These are phyloP conservation scores for Nemurella pictetii DNA, from an alignment of 2,888 invertebrate genomes.

Conservation along the genomic window DNA sequence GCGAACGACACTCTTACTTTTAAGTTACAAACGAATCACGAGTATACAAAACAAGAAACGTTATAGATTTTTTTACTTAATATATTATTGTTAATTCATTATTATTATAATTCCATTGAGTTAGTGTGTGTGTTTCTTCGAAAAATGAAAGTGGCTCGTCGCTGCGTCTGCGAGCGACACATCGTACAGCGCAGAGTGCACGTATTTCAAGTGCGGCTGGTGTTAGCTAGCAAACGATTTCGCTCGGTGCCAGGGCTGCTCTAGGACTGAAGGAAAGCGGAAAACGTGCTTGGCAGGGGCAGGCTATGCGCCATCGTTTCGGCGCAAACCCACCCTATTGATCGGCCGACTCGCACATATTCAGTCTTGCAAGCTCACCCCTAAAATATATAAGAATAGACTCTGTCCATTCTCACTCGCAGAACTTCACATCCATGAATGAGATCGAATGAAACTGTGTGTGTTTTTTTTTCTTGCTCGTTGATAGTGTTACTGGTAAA, in stretches of 20 bases:
- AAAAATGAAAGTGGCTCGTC: background rate
- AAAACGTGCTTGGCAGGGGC: slow-evolving; percentile 35
- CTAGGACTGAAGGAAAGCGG: slow-evolving; percentile 33
- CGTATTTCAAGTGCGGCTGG: background rate
- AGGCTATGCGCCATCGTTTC: slow-evolving; percentile 29
- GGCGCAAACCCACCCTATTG: slow-evolving; percentile 37
- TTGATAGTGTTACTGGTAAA: background rate
- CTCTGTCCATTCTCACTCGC: slow-evolving; percentile 9
- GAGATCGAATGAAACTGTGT: background rate
- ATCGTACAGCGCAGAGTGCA: background rate
- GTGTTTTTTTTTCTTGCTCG: background rate
- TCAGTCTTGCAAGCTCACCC: slow-evolving; percentile 6
- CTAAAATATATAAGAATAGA: slow-evolving; percentile 18
- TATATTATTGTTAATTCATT: background rate
- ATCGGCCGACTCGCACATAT: slow-evolving; percentile 6
- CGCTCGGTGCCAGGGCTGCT: background rate
- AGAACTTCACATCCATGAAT: background rate
- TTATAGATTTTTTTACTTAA: background rate
- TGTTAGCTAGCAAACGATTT: background rate
- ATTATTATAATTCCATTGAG: background rate
- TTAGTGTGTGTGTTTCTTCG: background rate
- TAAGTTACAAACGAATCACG: background rate
- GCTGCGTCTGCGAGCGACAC: background rate
- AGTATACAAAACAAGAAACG: background rate
- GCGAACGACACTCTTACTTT: background rate